Evolutionary conservation across 92 coral and sea anemone species (phyloP).

Genomic region (Meandrina meandrites): DNA sequence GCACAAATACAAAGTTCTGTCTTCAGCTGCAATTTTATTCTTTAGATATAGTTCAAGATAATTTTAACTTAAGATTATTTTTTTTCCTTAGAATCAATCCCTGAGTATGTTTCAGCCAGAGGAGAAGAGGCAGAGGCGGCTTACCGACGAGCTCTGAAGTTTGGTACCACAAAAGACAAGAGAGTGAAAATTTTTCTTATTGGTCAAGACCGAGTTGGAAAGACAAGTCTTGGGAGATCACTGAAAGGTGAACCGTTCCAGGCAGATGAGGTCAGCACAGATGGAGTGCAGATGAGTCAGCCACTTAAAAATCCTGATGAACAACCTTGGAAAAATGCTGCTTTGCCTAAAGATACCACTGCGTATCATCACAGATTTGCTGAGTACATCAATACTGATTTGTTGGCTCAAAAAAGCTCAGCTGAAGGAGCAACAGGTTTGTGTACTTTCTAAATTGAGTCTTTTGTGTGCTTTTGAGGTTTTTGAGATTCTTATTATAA

Average conservation of each 20-base stretch:
- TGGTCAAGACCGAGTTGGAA: conserved; percentile 41
- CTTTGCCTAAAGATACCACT: conserved; percentile 10
- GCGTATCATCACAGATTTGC: conserved; percentile 26
- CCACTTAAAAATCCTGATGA: conserved; percentile 7
- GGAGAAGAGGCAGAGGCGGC: conserved; percentile 22
- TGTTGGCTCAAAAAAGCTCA: conserved; percentile 19
- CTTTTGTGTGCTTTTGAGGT: no score
- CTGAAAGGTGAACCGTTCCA: conserved; percentile 23
- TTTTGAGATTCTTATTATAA: no score
- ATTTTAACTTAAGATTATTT: no score
- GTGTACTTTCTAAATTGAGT: no score
- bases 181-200: conserved; percentile 22
- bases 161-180: conserved; percentile 15
- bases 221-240: conserved; percentile 26
- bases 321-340: conserved; percentile 22
- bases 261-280: conserved; percentile 14
- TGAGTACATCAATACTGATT: conserved; percentile 13
- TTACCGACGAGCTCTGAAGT: conserved; percentile 17
- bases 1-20: no score
- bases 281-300: conserved; percentile 23
- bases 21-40: no score
- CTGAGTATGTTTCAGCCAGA: conserved; percentile 16
- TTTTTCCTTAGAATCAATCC: background rate
- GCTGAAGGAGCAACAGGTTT: conserved; percentile 23
- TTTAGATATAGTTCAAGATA: no score